Evolutionary conservation across 2,113 vertebrate species (phyloP), one percentile per base, ranked within the genome.

Genomic region (Chionodraco myersi): DNA sequence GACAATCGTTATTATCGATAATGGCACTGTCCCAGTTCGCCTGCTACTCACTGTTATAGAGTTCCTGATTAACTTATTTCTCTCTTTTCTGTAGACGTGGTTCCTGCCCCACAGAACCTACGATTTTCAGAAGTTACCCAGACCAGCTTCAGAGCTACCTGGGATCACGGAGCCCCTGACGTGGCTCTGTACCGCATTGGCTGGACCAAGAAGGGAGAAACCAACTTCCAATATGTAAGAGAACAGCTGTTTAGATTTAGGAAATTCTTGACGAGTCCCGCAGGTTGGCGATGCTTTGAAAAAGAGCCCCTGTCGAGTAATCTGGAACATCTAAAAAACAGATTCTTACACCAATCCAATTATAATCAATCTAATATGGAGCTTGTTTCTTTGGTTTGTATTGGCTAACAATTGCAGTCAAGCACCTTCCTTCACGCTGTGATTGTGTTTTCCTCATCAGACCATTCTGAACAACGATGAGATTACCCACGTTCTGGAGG

Each of bases 161-260:
- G 98, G 98, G 96, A 98, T 4, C 97, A 99, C 1, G 97, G 97
- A 48, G 98, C 97, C 65, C 92, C 96, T n/a, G 98, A 99, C 67
- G 97, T 99, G 3, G 95, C 97, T 77, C 92, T 99, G 0, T 99
- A 99, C 44, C 96, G 97, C 83, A 94, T 99, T 59, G 96, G 93
- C 30, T 99, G 97, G 97, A 87, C 84, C 2, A 97, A 96, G 81
- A 92, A 89, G 54, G 96, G 96, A 83, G 95, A 92, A 0, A 1
- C 6, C 0, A 94, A 95, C 80, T 83, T 52, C 56, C 77, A 89
- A 93, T 88, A 89, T 13, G 95, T 95, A 95, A 91, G 94, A 77
- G 67, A 79, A 4, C 77, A 77, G 60, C 56, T 73, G 60, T 81
- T 85, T 64, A 58, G 57, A 57, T 51, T 67, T 65, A 65, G 45